These are phyloP conservation scores for Okapia johnstoni DNA, from an alignment of 2,113 vertebrate genomes.

Conservation along the genomic window DNA sequence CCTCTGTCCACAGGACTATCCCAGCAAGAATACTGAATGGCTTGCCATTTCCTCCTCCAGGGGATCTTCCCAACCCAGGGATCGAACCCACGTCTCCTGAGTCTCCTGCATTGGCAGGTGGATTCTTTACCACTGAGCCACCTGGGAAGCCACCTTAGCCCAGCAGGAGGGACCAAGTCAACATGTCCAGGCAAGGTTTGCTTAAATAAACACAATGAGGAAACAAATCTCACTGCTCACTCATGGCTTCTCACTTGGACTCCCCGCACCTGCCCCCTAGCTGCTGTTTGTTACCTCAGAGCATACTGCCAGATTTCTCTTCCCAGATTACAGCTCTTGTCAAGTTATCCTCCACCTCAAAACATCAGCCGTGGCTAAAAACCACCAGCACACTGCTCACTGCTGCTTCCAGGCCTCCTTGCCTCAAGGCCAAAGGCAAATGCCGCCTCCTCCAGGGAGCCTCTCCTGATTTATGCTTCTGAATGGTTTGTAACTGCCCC, in stretches of 20 bases:
- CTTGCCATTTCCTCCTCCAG: background rate
- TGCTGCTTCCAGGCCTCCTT: background rate
- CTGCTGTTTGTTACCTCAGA: background rate
- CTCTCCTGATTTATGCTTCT: background rate
- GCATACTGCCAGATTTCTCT: too few species aligned
- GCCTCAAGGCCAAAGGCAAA: background rate
- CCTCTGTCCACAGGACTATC: background rate
- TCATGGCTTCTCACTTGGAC: fast-evolving
- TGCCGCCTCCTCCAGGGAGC: background rate
- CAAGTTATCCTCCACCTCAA: background rate
- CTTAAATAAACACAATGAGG: background rate
- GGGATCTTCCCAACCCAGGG: background rate
- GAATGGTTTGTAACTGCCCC: background rate
- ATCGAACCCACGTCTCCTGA: background rate
- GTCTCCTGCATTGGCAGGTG: background rate
- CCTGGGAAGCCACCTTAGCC: background rate
- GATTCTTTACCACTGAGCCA: background rate
- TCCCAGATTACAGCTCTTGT: background rate
- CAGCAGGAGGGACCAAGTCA: background rate
- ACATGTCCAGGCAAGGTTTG: background rate
- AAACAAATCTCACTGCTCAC: too few species aligned
- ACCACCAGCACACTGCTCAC: background rate
- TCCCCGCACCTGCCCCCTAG: too few species aligned
- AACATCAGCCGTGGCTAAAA: background rate
- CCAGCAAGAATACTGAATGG: background rate